A percentile compares a stretch with the other conserved stretches of the same genome.
Evolutionary conservation across 1,140 invertebrate genomes (phyloP).

Genomic region (Aphis craccivora): DNA sequence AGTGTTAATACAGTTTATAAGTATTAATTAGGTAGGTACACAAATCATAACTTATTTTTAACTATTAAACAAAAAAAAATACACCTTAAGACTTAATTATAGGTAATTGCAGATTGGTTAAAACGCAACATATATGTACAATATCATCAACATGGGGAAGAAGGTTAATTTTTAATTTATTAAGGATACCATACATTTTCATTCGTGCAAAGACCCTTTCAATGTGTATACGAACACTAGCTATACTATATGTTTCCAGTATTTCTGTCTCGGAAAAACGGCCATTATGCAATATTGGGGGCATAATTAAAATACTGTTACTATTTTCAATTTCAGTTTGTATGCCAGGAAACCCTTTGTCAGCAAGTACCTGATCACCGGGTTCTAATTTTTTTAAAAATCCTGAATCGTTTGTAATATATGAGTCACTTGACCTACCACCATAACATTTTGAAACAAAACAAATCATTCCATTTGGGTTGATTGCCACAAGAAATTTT

Average conservation of each 20-base stretch:
- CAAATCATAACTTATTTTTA: too few species aligned
- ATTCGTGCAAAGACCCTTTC: not conserved
- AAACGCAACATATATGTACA: not conserved
- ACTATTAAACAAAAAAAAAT: not conserved
- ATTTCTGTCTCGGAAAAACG: not conserved
- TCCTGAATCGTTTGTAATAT: not conserved
- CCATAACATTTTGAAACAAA: constrained; percentile 33
- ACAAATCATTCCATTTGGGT: not conserved
- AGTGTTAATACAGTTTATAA: too few species aligned
- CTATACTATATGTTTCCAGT: not conserved
- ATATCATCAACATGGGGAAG: not conserved
- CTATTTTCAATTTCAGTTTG: not conserved
- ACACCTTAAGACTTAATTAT: not conserved
- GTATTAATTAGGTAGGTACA: too few species aligned
- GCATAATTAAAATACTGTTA: constrained; percentile 12
- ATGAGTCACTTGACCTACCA: not conserved
- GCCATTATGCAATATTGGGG: not conserved
- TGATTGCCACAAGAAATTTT: constrained; percentile 1
- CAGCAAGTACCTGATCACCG: not conserved
- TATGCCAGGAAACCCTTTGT: not conserved
- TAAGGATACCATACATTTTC: not conserved
- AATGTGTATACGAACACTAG: constrained; percentile 1
- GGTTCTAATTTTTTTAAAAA: not conserved
- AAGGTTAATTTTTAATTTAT: not conserved
- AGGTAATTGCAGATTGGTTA: not conserved